Base-by-base conservation (phyloP, 2,113 vertebrate genomes). In the Chamaetylas fuelleborni region DNA sequence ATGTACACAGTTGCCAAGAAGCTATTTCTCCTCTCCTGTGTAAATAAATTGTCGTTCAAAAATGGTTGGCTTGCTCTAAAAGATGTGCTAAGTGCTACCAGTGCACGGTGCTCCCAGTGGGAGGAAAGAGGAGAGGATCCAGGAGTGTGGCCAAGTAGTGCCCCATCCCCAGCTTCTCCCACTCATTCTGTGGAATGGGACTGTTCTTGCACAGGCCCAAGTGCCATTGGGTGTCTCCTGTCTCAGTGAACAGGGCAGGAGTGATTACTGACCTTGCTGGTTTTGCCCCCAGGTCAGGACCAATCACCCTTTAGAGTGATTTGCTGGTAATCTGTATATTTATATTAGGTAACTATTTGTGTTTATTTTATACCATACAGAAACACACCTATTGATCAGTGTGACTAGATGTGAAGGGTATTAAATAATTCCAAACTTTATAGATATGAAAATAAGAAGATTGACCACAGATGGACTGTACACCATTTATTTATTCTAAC, bases 1-100 rank as follows among this genome's bases (percentile, higher is more conserved):
- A 7, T 86, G 62, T 29, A 77, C 2, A 0, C 5, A 3, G 86
- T 92, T 96, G 92, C 94, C 95, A 96, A 89, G 78, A 96, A 93
- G 79, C 56, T 85, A 60, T 94, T 95, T 94, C 74, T 93, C 36
- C 81, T 78, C 0, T 4, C 64, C 56, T 83, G 2, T 73, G 93
- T 93, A 95, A 87, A 92, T 90, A 97, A 95, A 90, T 87, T 87
- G 66, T 93, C 54, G 0, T 65, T 91, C 50, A 66, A 33, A 80
- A 81, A 61, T 14, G 33, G 24, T 12, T 92, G 81, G 33, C 42
- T 89, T 57, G 24, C 65, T 92, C 31, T 74, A 53, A 53, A 81
- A 61, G 40, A 61, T 53, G 36, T 2, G 0, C 65, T 28, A 47
- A 93, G 34, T 23, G 54, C 23, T 70, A 26, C 20, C 4, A 5